Evolutionary conservation across 53 echinoderm and acorn worm genomes (phyloP).

Genomic region (Hippasteria phrygiana): DNA sequence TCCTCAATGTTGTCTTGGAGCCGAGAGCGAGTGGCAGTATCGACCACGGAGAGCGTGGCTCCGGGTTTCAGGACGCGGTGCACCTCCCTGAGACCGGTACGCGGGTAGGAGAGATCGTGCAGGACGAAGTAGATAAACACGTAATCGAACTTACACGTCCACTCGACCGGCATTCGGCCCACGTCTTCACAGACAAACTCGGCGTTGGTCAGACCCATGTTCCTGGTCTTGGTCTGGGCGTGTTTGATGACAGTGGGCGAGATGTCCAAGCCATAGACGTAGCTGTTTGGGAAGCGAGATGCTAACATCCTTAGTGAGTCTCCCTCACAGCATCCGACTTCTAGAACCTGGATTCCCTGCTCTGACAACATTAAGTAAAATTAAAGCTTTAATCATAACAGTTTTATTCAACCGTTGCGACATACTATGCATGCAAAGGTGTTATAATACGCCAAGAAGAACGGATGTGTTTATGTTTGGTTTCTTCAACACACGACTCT

Average conservation of each 20-base stretch:
- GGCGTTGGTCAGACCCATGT: slow-evolving; percentile 48
- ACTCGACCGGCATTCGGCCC: slow-evolving; percentile 52
- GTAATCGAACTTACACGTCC: slow-evolving; percentile 77
- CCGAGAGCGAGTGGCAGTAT: slow-evolving; percentile 57
- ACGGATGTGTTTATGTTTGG: no score
- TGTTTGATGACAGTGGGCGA: slow-evolving; percentile 27
- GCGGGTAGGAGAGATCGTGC: slow-evolving; percentile 75
- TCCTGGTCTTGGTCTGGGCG: slow-evolving; percentile 36
- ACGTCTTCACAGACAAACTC: slow-evolving; percentile 74
- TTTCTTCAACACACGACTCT: no score
- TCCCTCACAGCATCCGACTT: slow-evolving; percentile 81
- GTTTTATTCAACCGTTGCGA: neutral
- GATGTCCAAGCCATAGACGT: slow-evolving; percentile 76
- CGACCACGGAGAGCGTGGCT: slow-evolving; percentile 71
- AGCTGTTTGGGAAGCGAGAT: slow-evolving; percentile 69
- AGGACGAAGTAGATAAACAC: slow-evolving; percentile 70
- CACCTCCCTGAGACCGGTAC: slow-evolving; percentile 58
- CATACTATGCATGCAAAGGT: no score
- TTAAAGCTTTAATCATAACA: neutral
- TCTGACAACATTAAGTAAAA: slow-evolving; percentile 46
- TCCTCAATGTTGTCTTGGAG: slow-evolving; percentile 63
- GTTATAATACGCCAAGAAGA: no score
- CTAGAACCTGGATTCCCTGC: slow-evolving; percentile 69
- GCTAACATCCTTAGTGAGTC: slow-evolving; percentile 56
- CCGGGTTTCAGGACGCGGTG: slow-evolving; percentile 72